These are phyloP conservation scores for Stictocephala bisonia DNA, from an alignment of 2,888 invertebrate genomes.

Conservation along the genomic window DNA sequence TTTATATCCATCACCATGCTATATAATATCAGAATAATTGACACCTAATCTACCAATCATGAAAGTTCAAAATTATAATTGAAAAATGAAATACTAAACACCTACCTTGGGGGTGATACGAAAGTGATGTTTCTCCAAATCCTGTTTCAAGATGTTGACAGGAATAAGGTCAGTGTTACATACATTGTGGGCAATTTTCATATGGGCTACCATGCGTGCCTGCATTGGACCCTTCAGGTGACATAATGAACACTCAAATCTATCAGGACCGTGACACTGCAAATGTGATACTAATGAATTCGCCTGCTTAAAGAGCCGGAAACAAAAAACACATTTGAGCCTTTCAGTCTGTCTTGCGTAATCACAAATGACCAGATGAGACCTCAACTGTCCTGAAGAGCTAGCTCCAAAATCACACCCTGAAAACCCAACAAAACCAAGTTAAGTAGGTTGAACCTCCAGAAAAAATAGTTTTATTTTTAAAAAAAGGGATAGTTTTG, in stretches of 20 bases:
- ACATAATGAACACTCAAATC: conserved; percentile 73
- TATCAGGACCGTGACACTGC: conserved; percentile 69
- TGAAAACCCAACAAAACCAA: too few relatives aligned
- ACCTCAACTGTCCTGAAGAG: conserved; percentile 48
- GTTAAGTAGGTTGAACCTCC: background rate
- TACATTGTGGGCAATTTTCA: conserved; percentile 68
- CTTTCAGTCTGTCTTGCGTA: conserved; percentile 60
- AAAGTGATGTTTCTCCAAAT: conserved; percentile 67
- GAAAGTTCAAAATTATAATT: too few relatives aligned
- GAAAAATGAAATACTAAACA: too few relatives aligned
- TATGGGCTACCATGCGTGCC: conserved; percentile 65
- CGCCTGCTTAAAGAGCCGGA: conserved; percentile 65
- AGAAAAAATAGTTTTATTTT: too few relatives aligned
- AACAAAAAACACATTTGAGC: conserved; percentile 68
- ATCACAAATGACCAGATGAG: conserved; percentile 63
- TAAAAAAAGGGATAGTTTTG: too few relatives aligned
- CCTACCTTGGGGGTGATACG: conserved; percentile 64
- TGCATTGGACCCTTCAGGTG: conserved; percentile 62
- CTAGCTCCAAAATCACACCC: conserved; percentile 30
- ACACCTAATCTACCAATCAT: too few relatives aligned
- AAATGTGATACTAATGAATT: conserved; percentile 70
- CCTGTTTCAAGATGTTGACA: conserved; percentile 65
- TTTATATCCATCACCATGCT: too few relatives aligned
- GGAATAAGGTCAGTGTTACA: conserved; percentile 65
- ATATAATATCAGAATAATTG: too few relatives aligned